Evolutionary conservation across 1,140 invertebrate genomes (phyloP), one percentile per base, ranked within the genome.

Genomic region (Lysiphlebus fabarum): DNA sequence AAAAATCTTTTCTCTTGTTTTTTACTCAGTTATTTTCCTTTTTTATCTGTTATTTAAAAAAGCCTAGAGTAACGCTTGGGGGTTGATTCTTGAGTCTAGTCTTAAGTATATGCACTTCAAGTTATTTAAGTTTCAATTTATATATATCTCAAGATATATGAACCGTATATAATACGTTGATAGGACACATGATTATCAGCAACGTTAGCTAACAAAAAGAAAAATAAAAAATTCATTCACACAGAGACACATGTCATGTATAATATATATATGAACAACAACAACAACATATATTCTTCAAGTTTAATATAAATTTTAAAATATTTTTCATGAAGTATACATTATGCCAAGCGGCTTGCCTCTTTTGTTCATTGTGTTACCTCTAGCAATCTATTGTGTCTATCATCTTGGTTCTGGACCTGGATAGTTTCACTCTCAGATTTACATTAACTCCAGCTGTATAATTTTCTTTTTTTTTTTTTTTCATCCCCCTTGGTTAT

Each of bases 331-430:
- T 61, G 38, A 58, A 67, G 68, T 50, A 53, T 62, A 49, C 64
- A 75, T 75, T 73, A 72, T 72, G 67, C 67, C 65, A 59, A 65
- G 59, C 17, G 41, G 42, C 43, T 59, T 40, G 65, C 68, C 49
- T 51, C 49, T 51, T 72, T 74, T 75, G 73, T 74, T 66, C 70
- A 73, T 74, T 74, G 73, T 74, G 72, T 65, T 72, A 70, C 67
- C 67, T 64, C 66, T 65, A 26, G 17, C 17, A 26, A 26, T 26
- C 2, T 62, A 71, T 74, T 74, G 73, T 74, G 65, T 66, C 72
- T 72, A 62, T 36, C 49, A 38, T n/a, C 12, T 51, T 65, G 66
- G 65, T 70, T 70, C 65, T 61, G 66, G 36, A 62, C 59, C 62
- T 51, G 66, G 60, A 55, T 63, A 66, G 65, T 71, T 59, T 59